Base-by-base conservation (phyloP, 2,888 invertebrate species). In the Cyclophora albipunctata region DNA sequence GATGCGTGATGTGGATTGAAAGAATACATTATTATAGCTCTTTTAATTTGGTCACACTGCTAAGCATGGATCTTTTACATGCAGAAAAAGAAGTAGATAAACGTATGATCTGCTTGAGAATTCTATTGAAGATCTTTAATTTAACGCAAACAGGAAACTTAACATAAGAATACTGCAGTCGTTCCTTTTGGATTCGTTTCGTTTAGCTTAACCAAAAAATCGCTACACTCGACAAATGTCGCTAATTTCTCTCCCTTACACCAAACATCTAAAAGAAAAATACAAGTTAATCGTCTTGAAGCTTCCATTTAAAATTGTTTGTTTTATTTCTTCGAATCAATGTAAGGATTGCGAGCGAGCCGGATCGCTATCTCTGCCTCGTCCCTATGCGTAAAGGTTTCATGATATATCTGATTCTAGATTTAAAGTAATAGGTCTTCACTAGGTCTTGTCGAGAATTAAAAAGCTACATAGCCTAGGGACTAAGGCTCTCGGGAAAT, bases 261-360 rank as follows among this genome's bases (percentile, higher is more conserved):
- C 62, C 53, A 3, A 49, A 45, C 41, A 43, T 45, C 49, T 4
- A 61, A 66, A 70, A 62, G 65, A 66, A 68, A 54, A 60, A 72
- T 73, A 78, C 73, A 73, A 70, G 66, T 80, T 73, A 77, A 78
- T 79, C 75, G 67, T 69, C 70, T 51, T 61, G 56, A 63, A 63
- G 75, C 71, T 76, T 64, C 78, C 78, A 77, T 74, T 78, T 74
- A 73, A 67, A 49, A 62, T 58, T 64, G 66, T 68, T 67, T 73
- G 68, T 73, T 73, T 76, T 76, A 72, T 72, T 76, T 74, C 64
- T 66, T 51, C 57, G 69, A 75, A 71, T 75, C 72, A 73, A 74
- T 75, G 20, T 20, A 69, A 71, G 63, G 50, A 60, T 61, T 59
- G 50, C 57, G 50, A 50, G 44, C 54, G 66, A 60, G 65, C 67